Conservation (phyloP, 2,888 invertebrate species). For the Eueremaeus valkanovi region DNA sequence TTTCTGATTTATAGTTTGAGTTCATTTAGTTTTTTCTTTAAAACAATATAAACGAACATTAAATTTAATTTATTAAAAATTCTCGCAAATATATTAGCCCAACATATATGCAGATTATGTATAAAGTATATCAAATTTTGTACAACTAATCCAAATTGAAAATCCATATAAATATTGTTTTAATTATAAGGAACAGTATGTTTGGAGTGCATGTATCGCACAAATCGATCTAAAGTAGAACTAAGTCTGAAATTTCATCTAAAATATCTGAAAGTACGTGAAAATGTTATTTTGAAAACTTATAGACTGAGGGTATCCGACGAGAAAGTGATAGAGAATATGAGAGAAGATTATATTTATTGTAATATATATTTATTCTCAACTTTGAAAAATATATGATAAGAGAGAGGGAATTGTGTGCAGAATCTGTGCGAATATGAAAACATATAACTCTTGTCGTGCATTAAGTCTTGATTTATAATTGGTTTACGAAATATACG, state of each 20-base stretch:
- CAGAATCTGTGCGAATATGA: not conserved
- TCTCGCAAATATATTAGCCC: too few relatives aligned
- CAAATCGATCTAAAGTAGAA: not conserved
- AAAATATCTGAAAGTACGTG: conserved; percentile 5
- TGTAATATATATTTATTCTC: not conserved
- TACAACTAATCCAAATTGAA: too few relatives aligned
- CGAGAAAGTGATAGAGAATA: not conserved
- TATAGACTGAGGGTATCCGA: not conserved
- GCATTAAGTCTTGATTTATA: conserved; percentile 24
- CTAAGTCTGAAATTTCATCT: not conserved
- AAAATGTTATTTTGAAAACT: not conserved
- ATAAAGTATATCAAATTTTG: too few relatives aligned
- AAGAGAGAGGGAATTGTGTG: not conserved
- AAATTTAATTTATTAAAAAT: not conserved
- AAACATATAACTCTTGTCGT: conserved; percentile 3
- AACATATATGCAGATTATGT: too few relatives aligned
- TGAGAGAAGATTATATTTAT: not conserved
- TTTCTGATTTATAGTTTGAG: conserved; percentile 4
- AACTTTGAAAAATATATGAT: conserved; percentile 18
- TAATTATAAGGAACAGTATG: not conserved
- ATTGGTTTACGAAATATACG: conserved; percentile 1
- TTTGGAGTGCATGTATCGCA: not conserved
- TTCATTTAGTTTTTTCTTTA: not conserved
- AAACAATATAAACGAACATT: not conserved
- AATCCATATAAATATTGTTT: too few relatives aligned